Evolutionary conservation across 2,797 vertebrate genomes (phyloP).

Genomic region (Ambastaia sidthimunki): DNA sequence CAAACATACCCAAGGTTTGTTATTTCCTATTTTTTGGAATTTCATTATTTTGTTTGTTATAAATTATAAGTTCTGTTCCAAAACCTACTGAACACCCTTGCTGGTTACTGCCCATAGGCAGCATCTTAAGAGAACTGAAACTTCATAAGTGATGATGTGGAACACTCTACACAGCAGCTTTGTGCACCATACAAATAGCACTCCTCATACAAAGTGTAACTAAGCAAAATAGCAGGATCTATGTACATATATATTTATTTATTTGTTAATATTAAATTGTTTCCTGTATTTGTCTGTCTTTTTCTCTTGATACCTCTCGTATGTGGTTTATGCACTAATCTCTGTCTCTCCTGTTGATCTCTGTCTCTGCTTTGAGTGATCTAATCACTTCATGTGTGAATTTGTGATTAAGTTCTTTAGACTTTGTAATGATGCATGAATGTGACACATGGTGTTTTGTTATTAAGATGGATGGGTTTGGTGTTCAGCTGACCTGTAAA

Average conservation of each 20-base stretch:
- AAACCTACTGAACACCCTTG: background rate
- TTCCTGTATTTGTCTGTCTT: slow-evolving; percentile 45
- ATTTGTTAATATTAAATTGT: slow-evolving; percentile 53
- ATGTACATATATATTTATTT: too few species aligned
- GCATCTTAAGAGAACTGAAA: too few species aligned
- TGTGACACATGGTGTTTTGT: background rate
- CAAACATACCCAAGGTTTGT: slow-evolving; percentile 84
- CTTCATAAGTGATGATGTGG: too few species aligned
- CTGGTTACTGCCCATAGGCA: background rate
- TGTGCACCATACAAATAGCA: too few species aligned
- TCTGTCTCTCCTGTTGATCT: slow-evolving; percentile 50
- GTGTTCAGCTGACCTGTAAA: background rate
- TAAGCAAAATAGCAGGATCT: too few species aligned
- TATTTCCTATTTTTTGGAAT: background rate
- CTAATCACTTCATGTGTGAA: slow-evolving; percentile 49
- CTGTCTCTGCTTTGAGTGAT: slow-evolving; percentile 64
- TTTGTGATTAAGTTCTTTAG: slow-evolving; percentile 4
- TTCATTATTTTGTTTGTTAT: background rate
- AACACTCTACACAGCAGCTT: too few species aligned
- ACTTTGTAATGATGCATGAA: slow-evolving; percentile 44
- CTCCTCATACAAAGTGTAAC: too few species aligned
- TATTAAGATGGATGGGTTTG: slow-evolving; percentile 10
- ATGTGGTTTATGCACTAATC: slow-evolving; percentile 72
- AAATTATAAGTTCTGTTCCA: slow-evolving; percentile 15
- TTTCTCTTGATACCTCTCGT: slow-evolving; percentile 75